Base-by-base conservation (phyloP, 30 jellyfish, hydroid and myxozoan genomes). In the Pseudorhiza aurosa region DNA sequence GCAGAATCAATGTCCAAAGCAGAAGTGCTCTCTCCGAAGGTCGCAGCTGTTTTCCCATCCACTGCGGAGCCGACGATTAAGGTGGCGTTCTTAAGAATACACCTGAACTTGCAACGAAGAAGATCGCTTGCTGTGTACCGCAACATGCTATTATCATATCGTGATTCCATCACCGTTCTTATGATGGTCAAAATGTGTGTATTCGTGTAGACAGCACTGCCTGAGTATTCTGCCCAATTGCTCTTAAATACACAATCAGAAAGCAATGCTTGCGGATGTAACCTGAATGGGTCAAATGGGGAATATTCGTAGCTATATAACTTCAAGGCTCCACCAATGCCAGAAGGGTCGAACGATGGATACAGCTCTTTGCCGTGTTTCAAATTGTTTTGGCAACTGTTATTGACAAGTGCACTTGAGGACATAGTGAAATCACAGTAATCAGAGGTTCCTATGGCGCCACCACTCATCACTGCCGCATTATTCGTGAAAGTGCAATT, bases 191-290 rank as follows among this genome's bases (percentile, higher is more conserved):
- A 17, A 26, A 40, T 40, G 14, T 19, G 29, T 7, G 27, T 4
- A 19, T 28, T 44, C 3, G 65, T 0, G 65, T 37, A 67, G 11
- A 67, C 42, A 4, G 81, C 50, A 28, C 81, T 65, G 5, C 81
- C 81, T 5, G 65, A 37, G 27, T 67, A 44, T 6, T 37, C 81
- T 67, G 81, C 81, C 11, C 43, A 43, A 44, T 67, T 67, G 65
- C 14, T 18, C 30, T 18, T 19, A 67, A 67, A 67, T 24, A 36
- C 63, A 45, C 43, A 36, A 46, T 67, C 25, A 19, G 26, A 10
- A 24, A 67, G 19, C 31, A 15, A 31, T 0, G 65, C 43, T 45
- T 40, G 22, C 5, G 42, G 28, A 4, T 40, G 81, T 10, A 4
- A 2, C 1, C 7, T 11, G 15, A 67, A 37, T 1, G 81, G 46